Conservation (phyloP, 2,797 vertebrate species). For the Morus bassanus region DNA sequence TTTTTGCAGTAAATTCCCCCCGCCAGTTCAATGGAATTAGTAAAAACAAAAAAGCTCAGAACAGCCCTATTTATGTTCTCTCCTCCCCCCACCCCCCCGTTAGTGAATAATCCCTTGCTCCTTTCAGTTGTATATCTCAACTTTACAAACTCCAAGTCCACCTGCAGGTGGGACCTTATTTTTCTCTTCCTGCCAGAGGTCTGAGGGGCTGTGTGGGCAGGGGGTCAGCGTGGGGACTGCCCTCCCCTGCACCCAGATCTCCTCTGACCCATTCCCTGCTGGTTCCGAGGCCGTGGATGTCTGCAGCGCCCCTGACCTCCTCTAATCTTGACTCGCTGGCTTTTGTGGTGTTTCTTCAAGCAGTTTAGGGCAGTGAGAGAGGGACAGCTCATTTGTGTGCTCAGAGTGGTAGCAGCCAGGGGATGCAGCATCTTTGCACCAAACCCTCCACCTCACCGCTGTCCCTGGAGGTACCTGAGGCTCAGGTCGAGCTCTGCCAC, state of each 20-base stretch:
- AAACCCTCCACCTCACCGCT: neutral
- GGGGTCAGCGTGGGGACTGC: rapidly evolving
- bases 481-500: neutral
- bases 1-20: neutral
- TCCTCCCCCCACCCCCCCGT: rapidly evolving
- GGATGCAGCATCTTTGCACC: neutral
- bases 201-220: neutral
- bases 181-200: rapidly evolving
- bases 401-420: neutral
- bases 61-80: neutral
- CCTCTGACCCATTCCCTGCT: rapidly evolving
- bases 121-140: neutral
- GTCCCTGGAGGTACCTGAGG: neutral
- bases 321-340: neutral
- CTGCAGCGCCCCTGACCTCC: neutral
- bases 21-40: neutral
- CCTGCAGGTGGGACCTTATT: neutral
- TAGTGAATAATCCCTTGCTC: neutral
- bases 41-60: neutral
- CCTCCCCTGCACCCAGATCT: neutral
- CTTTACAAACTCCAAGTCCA: neutral
- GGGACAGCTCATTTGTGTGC: rapidly evolving
- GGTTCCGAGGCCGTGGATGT: neutral
- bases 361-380: rapidly evolving
- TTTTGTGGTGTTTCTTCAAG: neutral